Percentiles rank a stretch among this genome's conserved stretches.
Evolutionary conservation across 2,888 invertebrate genomes (phyloP).

Genomic region (Erebia ligea): DNA sequence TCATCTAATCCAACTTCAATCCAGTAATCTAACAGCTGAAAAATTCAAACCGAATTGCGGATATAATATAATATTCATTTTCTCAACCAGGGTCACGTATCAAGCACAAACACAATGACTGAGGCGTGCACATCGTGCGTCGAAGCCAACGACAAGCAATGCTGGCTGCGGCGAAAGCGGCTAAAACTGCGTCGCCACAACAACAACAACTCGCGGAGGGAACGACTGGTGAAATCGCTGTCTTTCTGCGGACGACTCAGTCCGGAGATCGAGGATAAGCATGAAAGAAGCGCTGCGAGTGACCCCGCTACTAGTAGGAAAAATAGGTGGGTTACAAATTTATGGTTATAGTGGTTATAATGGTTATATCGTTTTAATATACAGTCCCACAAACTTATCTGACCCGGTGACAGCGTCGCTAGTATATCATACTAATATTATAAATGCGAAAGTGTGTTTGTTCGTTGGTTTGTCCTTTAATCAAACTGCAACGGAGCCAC

Average conservation of each 20-base stretch:
- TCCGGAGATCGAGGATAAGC: conserved; percentile 82
- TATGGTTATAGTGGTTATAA: too few species aligned
- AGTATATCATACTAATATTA: too few species aligned
- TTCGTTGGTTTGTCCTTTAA: too few species aligned
- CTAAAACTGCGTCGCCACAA: conserved; percentile 66
- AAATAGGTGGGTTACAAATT: conserved; percentile 59
- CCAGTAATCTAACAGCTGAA: not conserved
- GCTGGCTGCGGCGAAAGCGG: conserved; percentile 72
- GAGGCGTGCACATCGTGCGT: conserved; percentile 80
- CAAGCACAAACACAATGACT: conserved; percentile 80
- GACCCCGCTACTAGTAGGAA: conserved; percentile 85
- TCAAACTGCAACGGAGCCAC: too few species aligned
- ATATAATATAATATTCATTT: not conserved
- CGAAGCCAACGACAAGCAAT: conserved; percentile 73
- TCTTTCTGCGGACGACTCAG: conserved; percentile 87
- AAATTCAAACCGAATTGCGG: not conserved
- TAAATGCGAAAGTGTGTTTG: too few species aligned
- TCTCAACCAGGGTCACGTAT: conserved; percentile 71
- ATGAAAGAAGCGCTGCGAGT: conserved; percentile 84
- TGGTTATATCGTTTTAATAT: too few species aligned
- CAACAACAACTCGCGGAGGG: conserved; percentile 58
- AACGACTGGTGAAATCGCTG: conserved; percentile 87
- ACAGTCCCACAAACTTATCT: too few species aligned
- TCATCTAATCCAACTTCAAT: too few species aligned
- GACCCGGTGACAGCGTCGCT: too few species aligned